These are phyloP conservation scores for Euwallacea similis DNA, from an alignment of 1,140 invertebrate species.

Conservation along the genomic window DNA sequence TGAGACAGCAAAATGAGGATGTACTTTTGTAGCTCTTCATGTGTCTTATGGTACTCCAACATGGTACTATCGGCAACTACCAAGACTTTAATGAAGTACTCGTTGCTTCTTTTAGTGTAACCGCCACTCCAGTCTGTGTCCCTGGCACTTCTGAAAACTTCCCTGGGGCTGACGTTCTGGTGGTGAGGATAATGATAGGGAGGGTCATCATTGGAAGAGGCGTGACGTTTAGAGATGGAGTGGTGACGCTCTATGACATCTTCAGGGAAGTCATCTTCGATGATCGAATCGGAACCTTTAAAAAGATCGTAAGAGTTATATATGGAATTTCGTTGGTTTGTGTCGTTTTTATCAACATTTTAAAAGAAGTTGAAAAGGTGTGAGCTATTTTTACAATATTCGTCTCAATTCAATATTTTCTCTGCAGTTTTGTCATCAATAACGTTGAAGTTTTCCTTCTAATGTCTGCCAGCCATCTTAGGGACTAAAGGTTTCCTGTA, in stretches of 20 bases:
- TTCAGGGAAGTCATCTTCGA: slow-evolving; percentile 43
- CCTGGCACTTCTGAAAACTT: slow-evolving; percentile 28
- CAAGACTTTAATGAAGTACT: slow-evolving; percentile 76
- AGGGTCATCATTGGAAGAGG: slow-evolving; percentile 30
- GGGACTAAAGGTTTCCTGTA: too few species aligned
- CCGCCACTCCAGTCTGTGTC: slow-evolving; percentile 37
- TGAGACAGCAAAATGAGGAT: slow-evolving; percentile 80
- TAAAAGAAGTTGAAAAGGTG: too few species aligned
- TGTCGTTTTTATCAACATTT: too few species aligned
- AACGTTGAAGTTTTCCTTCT: too few species aligned
- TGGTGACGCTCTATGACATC: slow-evolving; percentile 36
- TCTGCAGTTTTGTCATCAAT: too few species aligned
- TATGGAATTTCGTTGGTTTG: too few species aligned
- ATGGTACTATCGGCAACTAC: slow-evolving; percentile 80
- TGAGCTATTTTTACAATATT: too few species aligned
- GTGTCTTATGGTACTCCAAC: slow-evolving; percentile 68
- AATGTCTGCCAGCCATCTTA: too few species aligned
- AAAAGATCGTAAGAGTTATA: neutral
- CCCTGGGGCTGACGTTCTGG: slow-evolving; percentile 8
- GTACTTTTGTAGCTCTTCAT: slow-evolving; percentile 64
- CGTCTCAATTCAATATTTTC: too few species aligned
- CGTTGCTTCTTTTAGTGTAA: slow-evolving; percentile 46
- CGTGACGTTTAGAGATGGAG: slow-evolving; percentile 35
- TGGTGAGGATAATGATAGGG: slow-evolving; percentile 19
- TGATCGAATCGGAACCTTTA: neutral